phyloP scores from a whole-genome alignment of 2,797 vertebrate genomes.

The Melanotaenia parkinsoni region DNA sequence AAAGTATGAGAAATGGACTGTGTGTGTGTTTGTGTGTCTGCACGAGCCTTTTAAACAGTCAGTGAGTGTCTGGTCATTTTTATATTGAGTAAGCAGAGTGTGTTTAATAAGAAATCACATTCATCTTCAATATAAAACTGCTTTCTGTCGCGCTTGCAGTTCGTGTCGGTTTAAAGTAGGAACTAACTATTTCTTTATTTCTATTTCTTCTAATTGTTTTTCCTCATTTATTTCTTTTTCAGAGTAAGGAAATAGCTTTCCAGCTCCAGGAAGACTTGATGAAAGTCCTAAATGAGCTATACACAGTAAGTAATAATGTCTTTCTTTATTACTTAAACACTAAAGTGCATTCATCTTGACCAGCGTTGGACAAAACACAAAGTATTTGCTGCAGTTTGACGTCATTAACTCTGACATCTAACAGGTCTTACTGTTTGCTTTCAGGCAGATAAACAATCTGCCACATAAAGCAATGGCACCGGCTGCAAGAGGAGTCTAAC shows the following conservation, averaged over 20 bases:
- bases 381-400: slow-evolving; percentile 5
- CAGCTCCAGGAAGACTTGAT: slow-evolving; percentile 99
- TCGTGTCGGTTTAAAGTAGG: no score
- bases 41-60: neutral
- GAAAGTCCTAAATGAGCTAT: slow-evolving; percentile 99
- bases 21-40: slow-evolving; percentile 5
- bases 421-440: slow-evolving; percentile 8
- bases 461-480: neutral
- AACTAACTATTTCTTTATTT: neutral
- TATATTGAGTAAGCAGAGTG: neutral
- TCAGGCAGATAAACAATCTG: neutral
- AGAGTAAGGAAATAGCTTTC: slow-evolving; percentile 99
- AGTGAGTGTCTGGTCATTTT: slow-evolving; percentile 21
- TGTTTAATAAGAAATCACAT: slow-evolving; percentile 12
- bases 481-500: neutral
- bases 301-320: slow-evolving; percentile 90
- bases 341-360: slow-evolving; percentile 11
- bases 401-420: slow-evolving; percentile 17
- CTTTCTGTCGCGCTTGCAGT: no score
- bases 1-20: slow-evolving; percentile 25
- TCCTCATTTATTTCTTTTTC: slow-evolving; percentile 64
- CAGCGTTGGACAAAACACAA: slow-evolving; percentile 2
- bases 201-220: slow-evolving; percentile 25
- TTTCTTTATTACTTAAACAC: slow-evolving; percentile 24
- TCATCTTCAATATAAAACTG: neutral